Percentiles rank a stretch among this genome's conserved stretches.
Conservation (phyloP, 53 echinoderm and acorn worm genomes). For the Luidia sarsii region DNA sequence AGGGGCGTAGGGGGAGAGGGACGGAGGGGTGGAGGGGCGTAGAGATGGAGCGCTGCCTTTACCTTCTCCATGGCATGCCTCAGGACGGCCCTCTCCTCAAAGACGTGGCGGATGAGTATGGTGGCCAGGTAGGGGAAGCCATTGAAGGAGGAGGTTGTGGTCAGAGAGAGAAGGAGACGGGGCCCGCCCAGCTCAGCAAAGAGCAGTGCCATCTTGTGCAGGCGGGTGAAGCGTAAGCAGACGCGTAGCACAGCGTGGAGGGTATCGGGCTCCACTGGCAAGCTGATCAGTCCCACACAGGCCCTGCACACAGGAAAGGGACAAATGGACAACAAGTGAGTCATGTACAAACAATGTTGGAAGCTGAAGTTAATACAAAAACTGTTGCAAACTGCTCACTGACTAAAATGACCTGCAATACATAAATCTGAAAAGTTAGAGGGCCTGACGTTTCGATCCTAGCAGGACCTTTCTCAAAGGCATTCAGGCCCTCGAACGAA, state of each 20-base stretch:
- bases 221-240: conserved; percentile 92
- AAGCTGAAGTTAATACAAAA: too few relatives aligned
- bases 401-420: too few relatives aligned
- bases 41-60: too few relatives aligned
- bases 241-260: conserved; percentile 90
- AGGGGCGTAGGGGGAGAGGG: too few relatives aligned
- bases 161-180: conserved; percentile 80
- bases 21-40: too few relatives aligned
- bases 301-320: conserved; percentile 38
- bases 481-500: background rate
- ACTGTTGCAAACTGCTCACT: too few relatives aligned
- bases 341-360: background rate
- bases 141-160: conserved; percentile 80
- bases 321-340: background rate
- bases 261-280: conserved; percentile 94
- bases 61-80: conserved; percentile 97
- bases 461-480: too few relatives aligned
- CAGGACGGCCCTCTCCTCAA: conserved; percentile 81
- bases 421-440: too few relatives aligned
- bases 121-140: conserved; percentile 88
- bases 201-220: conserved; percentile 76
- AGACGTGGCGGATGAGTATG: conserved; percentile 88
- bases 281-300: conserved; percentile 91
- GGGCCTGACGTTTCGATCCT: too few relatives aligned
- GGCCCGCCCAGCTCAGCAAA: conserved; percentile 96